These are phyloP conservation scores for Oryzias woworae DNA, from an alignment of 2,113 vertebrate genomes.

Conservation along the genomic window DNA sequence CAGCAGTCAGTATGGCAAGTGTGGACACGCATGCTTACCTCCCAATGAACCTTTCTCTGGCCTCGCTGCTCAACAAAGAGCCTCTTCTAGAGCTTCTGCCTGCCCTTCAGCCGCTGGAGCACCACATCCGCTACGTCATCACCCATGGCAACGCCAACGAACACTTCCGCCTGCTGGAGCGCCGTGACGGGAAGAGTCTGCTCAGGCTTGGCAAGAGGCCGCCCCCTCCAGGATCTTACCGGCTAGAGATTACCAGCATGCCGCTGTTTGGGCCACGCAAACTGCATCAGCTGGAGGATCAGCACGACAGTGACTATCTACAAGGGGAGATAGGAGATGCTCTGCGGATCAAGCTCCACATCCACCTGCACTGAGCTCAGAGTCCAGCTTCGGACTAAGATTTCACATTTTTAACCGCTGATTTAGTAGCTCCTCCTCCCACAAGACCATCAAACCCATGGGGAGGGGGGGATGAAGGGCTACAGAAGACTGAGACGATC, in stretches of 20 bases:
- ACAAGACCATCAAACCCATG: constrained; percentile 49
- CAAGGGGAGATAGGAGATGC: constrained; percentile 82
- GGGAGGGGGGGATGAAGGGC: constrained; percentile 57
- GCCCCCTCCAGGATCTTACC: constrained; percentile 80
- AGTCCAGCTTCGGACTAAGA: constrained; percentile 57
- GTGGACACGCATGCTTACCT: constrained; percentile 84
- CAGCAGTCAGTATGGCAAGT: constrained; percentile 84
- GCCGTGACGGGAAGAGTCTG: constrained; percentile 81
- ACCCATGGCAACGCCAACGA: constrained; percentile 80
- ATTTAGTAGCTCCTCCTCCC: constrained; percentile 31
- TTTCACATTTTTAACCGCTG: constrained; percentile 53
- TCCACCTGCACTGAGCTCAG: constrained; percentile 87
- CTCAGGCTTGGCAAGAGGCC: constrained; percentile 81
- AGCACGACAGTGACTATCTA: constrained; percentile 86
- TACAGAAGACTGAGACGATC: constrained; percentile 74
- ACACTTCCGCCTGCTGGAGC: constrained; percentile 85
- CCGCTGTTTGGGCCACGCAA: constrained; percentile 78
- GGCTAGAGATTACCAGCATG: constrained; percentile 85
- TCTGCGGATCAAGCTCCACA: constrained; percentile 86
- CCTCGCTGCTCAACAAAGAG: constrained; percentile 78
- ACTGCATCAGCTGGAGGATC: constrained; percentile 79
- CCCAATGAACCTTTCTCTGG: constrained; percentile 82
- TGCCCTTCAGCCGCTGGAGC: constrained; percentile 82
- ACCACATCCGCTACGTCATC: constrained; percentile 84
- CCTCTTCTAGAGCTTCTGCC: constrained; percentile 89